Evolutionary conservation across 2,888 invertebrate species (phyloP).

Genomic region (Pediacus dermestoides): DNA sequence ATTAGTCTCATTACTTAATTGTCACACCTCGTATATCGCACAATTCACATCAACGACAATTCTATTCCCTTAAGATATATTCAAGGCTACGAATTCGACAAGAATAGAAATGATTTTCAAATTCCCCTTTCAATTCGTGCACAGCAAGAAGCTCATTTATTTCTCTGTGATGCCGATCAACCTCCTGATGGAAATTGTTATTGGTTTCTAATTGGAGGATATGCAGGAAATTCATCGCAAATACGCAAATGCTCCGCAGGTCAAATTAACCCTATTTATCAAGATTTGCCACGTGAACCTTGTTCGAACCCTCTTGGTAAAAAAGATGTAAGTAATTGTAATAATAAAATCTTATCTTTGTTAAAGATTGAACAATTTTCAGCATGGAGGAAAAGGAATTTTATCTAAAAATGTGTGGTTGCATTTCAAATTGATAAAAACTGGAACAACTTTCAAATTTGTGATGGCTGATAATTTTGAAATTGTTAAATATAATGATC

Average conservation of each 20-base stretch:
- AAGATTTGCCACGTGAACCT: background rate
- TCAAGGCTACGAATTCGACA: too few relatives aligned
- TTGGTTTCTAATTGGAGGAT: slow-evolving; percentile 38
- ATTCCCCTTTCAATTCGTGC: slow-evolving; percentile 26
- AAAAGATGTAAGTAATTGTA: slow-evolving; percentile 3
- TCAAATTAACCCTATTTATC: background rate
- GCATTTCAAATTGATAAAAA: background rate
- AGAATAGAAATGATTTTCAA: too few relatives aligned
- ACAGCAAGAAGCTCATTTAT: slow-evolving; percentile 33
- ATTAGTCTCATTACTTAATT: slow-evolving; percentile 13
- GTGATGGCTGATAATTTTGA: too few relatives aligned
- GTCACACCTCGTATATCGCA: too few relatives aligned
- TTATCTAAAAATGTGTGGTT: background rate
- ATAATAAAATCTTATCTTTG: too few relatives aligned
- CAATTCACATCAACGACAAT: too few relatives aligned
- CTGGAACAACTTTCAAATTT: background rate
- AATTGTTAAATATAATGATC: background rate
- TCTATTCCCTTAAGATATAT: too few relatives aligned
- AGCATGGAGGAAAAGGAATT: background rate
- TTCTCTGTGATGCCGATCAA: slow-evolving; percentile 30
- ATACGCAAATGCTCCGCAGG: slow-evolving; percentile 34
- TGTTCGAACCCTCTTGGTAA: background rate
- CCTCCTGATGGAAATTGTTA: slow-evolving; percentile 30
- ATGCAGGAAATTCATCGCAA: slow-evolving; percentile 26
- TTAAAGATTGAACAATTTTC: too few relatives aligned